Conservation (phyloP, 2,113 vertebrate species). For the Pedetes capensis region DNA sequence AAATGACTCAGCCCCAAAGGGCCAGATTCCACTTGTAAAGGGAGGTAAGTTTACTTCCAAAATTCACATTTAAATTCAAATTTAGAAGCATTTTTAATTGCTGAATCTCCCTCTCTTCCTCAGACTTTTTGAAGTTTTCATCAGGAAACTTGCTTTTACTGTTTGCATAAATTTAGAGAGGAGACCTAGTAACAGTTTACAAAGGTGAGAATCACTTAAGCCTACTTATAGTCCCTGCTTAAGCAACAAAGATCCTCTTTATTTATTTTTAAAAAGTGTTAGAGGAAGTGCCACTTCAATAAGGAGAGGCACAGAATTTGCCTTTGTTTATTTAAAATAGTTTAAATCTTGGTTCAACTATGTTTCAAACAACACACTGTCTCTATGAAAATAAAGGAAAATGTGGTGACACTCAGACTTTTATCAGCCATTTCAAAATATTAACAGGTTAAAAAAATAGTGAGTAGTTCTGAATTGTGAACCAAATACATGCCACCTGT, state of each 20-base stretch:
- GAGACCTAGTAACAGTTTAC: background rate
- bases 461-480: conserved; percentile 42
- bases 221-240: background rate
- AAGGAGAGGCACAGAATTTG: background rate
- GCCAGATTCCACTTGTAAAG: background rate
- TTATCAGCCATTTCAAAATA: conserved; percentile 51
- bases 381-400: conserved; percentile 31
- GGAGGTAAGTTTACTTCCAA: background rate
- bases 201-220: background rate
- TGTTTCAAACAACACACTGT: conserved; percentile 1
- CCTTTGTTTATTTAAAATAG: conserved; percentile 38
- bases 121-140: background rate
- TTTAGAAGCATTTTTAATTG: background rate
- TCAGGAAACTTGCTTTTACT: background rate
- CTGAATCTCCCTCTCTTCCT: background rate
- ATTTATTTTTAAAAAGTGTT: conserved; percentile 27
- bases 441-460: conserved; percentile 33
- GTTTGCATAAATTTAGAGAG: conserved; percentile 17
- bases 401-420: background rate
- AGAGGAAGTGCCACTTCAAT: conserved; percentile 31
- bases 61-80: background rate
- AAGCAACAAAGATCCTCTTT: background rate
- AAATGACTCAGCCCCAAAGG: background rate
- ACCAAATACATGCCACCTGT: conserved; percentile 7
- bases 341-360: conserved; percentile 3